phyloP scores from a whole-genome alignment of 2,113 vertebrate species.

The Eublepharis macularius region DNA sequence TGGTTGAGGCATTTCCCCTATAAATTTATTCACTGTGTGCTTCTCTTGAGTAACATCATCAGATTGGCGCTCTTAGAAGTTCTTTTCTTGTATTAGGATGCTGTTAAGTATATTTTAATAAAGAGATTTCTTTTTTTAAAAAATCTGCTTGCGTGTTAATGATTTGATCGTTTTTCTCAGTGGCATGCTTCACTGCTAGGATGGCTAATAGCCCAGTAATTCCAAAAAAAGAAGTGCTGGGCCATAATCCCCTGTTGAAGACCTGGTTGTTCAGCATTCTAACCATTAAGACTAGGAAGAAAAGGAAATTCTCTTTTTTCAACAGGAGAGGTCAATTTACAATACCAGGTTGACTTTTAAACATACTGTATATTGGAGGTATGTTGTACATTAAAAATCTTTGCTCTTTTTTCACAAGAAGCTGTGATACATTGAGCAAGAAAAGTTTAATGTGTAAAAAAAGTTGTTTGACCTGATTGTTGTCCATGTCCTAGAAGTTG shows the following conservation, averaged over 20 bases:
- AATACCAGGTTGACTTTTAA: too few relatives aligned
- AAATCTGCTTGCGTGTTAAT: not conserved
- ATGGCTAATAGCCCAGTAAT: not conserved
- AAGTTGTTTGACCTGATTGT: too few relatives aligned
- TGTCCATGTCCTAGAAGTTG: too few relatives aligned
- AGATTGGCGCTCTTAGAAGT: not conserved
- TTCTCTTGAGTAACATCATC: not conserved
- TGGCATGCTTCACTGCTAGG: not conserved
- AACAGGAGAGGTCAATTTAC: too few relatives aligned
- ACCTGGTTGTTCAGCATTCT: not conserved
- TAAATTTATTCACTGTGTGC: not conserved
- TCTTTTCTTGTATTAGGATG: not conserved
- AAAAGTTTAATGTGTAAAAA: too few relatives aligned
- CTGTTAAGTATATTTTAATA: slow-evolving; percentile 3
- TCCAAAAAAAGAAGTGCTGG: not conserved
- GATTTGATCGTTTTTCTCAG: not conserved
- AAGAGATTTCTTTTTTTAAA: not conserved
- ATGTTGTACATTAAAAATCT: too few relatives aligned
- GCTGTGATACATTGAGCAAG: too few relatives aligned
- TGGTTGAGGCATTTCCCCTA: not conserved
- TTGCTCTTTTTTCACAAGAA: too few relatives aligned
- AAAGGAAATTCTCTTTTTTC: not conserved
- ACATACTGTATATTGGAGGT: too few relatives aligned
- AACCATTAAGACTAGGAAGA: too few relatives aligned
- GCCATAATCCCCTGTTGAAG: not conserved